These are phyloP conservation scores for Corvus cornix DNA, from an alignment of 2,113 vertebrate species.

Conservation along the genomic window DNA sequence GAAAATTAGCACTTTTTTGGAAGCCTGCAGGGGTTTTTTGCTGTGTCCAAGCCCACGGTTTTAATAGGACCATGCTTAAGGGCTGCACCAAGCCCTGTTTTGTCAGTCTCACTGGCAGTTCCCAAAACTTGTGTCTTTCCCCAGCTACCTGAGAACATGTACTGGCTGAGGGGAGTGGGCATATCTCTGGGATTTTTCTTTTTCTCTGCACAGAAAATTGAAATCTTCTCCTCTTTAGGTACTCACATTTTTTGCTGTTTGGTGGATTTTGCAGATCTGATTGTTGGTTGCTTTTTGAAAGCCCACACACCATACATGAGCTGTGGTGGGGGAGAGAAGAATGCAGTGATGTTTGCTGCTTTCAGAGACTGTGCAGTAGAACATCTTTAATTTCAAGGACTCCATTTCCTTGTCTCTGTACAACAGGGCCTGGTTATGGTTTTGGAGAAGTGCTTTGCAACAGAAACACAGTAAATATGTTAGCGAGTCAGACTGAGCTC, in stretches of 20 bases:
- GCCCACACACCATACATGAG: neutral
- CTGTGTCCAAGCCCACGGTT: neutral
- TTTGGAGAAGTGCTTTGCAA: neutral
- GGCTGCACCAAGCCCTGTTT: neutral
- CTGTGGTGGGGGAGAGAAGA: neutral
- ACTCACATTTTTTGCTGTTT: neutral
- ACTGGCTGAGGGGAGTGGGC: neutral
- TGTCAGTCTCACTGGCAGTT: neutral
- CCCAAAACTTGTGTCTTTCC: neutral
- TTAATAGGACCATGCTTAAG: neutral
- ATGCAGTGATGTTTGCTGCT: neutral
- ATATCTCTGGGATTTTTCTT: neutral
- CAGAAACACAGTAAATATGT: neutral
- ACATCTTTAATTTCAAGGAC: neutral
- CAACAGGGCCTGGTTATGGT: neutral
- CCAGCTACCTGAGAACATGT: rapidly evolving
- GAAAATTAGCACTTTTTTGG: neutral
- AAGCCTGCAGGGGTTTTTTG: neutral
- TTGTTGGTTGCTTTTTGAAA: neutral
- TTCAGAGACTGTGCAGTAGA: neutral
- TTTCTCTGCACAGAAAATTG: neutral
- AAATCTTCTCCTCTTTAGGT: neutral
- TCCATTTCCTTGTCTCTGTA: neutral
- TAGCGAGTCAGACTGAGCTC: neutral
- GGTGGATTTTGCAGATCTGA: neutral